Conservation (phyloP, 1,140 invertebrate species). For the Temnothorax nylanderi region DNA sequence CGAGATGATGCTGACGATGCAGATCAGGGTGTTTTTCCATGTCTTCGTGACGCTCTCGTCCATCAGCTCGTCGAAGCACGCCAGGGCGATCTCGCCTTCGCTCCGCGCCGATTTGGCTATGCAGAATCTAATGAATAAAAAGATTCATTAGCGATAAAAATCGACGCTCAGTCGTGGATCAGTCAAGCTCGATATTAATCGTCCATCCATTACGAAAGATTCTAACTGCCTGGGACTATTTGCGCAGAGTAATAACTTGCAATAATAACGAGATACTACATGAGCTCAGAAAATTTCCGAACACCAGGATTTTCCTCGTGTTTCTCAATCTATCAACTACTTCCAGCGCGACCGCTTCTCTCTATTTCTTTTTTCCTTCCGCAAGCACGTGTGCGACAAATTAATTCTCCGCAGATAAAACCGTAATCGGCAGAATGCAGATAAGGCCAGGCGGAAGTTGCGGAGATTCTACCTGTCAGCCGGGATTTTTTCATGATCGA, state of each 20-base stretch:
- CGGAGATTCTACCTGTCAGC: constrained; percentile 49
- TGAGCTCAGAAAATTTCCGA: constrained; percentile 1
- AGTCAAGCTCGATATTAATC: neutral
- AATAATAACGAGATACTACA: constrained; percentile 1
- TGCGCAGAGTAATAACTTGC: constrained; percentile 1
- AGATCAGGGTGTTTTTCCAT: constrained; percentile 81
- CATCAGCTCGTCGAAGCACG: constrained; percentile 84
- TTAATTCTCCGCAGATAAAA: constrained; percentile 1
- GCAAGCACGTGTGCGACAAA: neutral
- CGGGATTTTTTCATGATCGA: constrained; percentile 13
- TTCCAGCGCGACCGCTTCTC: neutral
- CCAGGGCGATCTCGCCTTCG: constrained; percentile 79
- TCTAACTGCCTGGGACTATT: neutral
- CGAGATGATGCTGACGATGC: constrained; percentile 86
- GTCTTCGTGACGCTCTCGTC: constrained; percentile 1
- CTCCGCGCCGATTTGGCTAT: constrained; percentile 71
- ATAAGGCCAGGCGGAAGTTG: neutral
- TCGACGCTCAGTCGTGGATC: neutral
- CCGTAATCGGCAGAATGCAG: neutral
- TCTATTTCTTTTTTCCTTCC: neutral
- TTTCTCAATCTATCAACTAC: neutral
- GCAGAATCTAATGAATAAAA: constrained; percentile 84
- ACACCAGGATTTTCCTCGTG: constrained; percentile 2
- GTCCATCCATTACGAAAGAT: neutral
- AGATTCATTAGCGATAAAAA: neutral